These are phyloP conservation scores for Aphelocoma coerulescens DNA, from an alignment of 2,113 vertebrate species.

Conservation along the genomic window DNA sequence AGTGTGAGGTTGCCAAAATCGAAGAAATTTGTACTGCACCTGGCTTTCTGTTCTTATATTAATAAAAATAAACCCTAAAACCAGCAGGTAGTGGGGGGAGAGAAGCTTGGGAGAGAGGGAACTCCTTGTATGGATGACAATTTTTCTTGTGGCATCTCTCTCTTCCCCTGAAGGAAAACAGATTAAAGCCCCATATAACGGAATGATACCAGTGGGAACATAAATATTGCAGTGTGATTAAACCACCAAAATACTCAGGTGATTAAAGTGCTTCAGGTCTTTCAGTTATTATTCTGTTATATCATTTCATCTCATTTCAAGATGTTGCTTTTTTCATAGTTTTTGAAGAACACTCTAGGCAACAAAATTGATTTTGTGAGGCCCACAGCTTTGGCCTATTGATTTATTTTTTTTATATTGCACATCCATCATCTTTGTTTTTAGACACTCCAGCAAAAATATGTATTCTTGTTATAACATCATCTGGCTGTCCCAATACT, in stretches of 20 bases:
- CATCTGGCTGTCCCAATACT: neutral
- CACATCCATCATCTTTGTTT: neutral
- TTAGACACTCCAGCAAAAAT: neutral
- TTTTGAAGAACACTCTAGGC: slow-evolving; percentile 3
- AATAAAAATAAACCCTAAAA: neutral
- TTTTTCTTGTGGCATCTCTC: neutral
- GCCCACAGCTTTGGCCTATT: neutral
- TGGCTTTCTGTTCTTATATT: neutral
- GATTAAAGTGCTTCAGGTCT: slow-evolving; percentile 31
- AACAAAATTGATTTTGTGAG: slow-evolving; percentile 33
- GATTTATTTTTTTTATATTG: slow-evolving; percentile 21
- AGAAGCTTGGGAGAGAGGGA: neutral
- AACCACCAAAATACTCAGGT: slow-evolving; percentile 25
- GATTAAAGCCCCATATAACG: slow-evolving; percentile 1
- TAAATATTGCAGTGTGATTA: slow-evolving; percentile 39
- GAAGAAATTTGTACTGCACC: neutral
- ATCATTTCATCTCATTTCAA: slow-evolving; percentile 19
- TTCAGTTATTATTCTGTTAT: slow-evolving; percentile 31
- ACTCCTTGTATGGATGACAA: neutral
- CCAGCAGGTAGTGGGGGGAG: neutral
- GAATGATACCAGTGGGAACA: neutral
- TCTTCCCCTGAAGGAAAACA: neutral
- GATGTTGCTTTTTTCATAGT: neutral
- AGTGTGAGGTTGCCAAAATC: neutral
- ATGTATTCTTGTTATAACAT: neutral